A percentile compares a stretch with the other conserved stretches of the same genome.
These are phyloP conservation scores for Ctenosaura bakeri DNA, from an alignment of 2,797 vertebrate species.

Conservation along the genomic window DNA sequence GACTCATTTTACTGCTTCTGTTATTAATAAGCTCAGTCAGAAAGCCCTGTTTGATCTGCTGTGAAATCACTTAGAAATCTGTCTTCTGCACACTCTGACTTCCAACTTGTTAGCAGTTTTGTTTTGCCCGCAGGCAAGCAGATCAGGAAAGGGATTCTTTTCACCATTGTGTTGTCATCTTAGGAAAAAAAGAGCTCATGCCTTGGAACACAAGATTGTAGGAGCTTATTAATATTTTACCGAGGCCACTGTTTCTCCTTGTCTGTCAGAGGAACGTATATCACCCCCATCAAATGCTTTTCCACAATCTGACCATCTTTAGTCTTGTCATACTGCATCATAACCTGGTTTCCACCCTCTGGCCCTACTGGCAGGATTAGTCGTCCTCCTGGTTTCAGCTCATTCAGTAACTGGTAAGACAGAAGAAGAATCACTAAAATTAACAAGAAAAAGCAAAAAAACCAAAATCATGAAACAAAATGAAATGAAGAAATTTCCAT, in stretches of 20 bases:
- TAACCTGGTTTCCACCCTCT: slow-evolving; percentile 87
- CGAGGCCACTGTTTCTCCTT: slow-evolving; percentile 89
- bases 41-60: background rate
- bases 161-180: slow-evolving; percentile 35
- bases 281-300: slow-evolving; percentile 90
- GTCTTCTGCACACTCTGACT: background rate
- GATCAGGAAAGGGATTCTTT: background rate
- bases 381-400: slow-evolving; percentile 91
- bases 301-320: slow-evolving; percentile 86
- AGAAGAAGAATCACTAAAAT: fast-evolving
- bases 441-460: background rate
- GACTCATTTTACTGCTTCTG: background rate
- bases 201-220: background rate
- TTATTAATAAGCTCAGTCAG: background rate
- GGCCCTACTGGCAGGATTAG: slow-evolving; percentile 90
- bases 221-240: slow-evolving; percentile 74
- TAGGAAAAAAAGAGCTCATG: slow-evolving; percentile 38
- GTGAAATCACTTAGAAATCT: background rate
- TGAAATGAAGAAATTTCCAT: background rate
- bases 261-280: slow-evolving; percentile 94
- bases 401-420: slow-evolving; percentile 85
- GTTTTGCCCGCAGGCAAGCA: background rate
- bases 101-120: background rate
- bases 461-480: background rate
- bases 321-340: slow-evolving; percentile 92